Evolutionary conservation across 2,888 invertebrate species (phyloP), one percentile per base, ranked within the genome.

Genomic region (Diarsia brunnea): DNA sequence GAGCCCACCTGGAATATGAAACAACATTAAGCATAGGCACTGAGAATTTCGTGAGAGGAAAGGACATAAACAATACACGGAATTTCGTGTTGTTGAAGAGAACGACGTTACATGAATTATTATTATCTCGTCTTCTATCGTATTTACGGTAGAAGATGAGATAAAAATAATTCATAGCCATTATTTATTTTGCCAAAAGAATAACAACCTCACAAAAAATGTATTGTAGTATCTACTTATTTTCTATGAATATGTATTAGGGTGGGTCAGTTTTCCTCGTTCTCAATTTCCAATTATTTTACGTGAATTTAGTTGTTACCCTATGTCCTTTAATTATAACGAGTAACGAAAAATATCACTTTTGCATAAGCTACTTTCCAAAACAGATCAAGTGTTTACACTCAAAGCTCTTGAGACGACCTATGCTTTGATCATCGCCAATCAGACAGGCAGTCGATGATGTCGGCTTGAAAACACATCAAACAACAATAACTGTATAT

Each of bases 1-100:
- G 96, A 88, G 12, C 94, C 94, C 74, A 93, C 84, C 94, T 95
- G 85, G 11, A 89, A 88, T 72, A 69, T 66, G 38, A 70, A 75
- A 51, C 27, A 58, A 63, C 4, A 24, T 43, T 58, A 45, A 69
- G 58, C 67, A 55, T 31, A 80, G 14, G 24, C 24, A 82, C 7
- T 45, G 24, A 38, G 4, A 19, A 16, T 64, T n/a, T 4, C 38
- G 11, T 14, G 66, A 49, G 60, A 70, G 45, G 27, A 49, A 43
- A 68, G 16, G 19, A 45, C 43, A 16, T n/a, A 8, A 38, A 38
- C 38, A 38, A 38, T 38, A 38, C 38, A 38, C 38, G 38, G 8
- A 38, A 8, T 7, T 38, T 38, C 38, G 38, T 38, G 38, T 38
- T 38, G 38, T 38, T 38, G 38, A 38, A 38, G 38, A 8, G 38